Percentiles rank a stretch among this genome's conserved stretches.
Conservation (phyloP, 2,797 vertebrate species). For the Eulemur rubriventer region DNA sequence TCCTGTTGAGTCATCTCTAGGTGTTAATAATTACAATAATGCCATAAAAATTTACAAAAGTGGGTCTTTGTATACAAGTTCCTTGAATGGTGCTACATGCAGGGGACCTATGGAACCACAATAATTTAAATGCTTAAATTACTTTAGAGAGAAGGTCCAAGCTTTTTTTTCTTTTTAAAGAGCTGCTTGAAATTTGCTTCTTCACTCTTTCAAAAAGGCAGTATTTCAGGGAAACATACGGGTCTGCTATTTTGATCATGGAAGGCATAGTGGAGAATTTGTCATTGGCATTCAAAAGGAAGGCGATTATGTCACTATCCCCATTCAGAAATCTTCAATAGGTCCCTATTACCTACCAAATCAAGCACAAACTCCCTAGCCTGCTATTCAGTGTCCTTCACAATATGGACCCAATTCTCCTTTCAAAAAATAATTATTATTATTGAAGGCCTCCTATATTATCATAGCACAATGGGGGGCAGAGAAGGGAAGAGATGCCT, state of each 20-base stretch:
- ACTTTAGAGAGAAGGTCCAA: slow-evolving; percentile 22
- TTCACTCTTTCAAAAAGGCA: slow-evolving; percentile 57
- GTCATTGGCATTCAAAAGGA: slow-evolving; percentile 58
- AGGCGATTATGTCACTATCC: slow-evolving; percentile 66
- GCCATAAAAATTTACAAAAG: slow-evolving; percentile 16
- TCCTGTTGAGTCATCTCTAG: slow-evolving; percentile 20
- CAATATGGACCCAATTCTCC: slow-evolving; percentile 57
- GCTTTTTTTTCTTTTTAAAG: not conserved
- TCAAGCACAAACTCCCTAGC: slow-evolving; percentile 63
- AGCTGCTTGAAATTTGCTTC: slow-evolving; percentile 19
- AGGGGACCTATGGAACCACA: not conserved
- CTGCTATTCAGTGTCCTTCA: slow-evolving; percentile 54
- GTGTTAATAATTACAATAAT: slow-evolving; percentile 54
- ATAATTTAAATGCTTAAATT: slow-evolving; percentile 48
- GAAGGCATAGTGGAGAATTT: slow-evolving; percentile 46
- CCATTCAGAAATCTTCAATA: slow-evolving; percentile 69
- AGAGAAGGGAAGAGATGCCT: not conserved
- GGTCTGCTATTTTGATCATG: slow-evolving; percentile 55
- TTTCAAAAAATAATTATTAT: slow-evolving; percentile 53
- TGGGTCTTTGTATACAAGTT: not conserved
- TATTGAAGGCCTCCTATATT: slow-evolving; percentile 28
- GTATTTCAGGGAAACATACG: slow-evolving; percentile 55
- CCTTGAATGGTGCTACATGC: not conserved
- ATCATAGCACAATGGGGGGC: not conserved
- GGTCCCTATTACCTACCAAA: slow-evolving; percentile 69